A percentile compares a stretch with the other conserved stretches of the same genome.
These are phyloP conservation scores for Junonia oenone DNA, from an alignment of 2,888 invertebrate species.

Conservation along the genomic window DNA sequence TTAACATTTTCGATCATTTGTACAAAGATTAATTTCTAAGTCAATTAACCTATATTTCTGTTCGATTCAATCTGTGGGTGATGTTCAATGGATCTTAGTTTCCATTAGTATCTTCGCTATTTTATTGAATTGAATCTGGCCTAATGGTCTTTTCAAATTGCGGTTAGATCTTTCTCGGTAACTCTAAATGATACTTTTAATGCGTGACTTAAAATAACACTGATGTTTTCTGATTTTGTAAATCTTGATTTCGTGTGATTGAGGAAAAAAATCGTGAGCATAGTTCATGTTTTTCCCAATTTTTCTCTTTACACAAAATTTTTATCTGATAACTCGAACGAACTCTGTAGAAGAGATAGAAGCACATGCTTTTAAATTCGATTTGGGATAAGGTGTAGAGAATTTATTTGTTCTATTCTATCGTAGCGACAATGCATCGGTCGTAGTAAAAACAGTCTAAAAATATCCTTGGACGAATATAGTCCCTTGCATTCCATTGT, in stretches of 20 bases:
- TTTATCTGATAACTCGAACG: too few species aligned
- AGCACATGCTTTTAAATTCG: background rate
- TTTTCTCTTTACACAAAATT: too few species aligned
- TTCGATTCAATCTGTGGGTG: background rate
- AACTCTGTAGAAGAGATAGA: too few species aligned
- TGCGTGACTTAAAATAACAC: too few species aligned
- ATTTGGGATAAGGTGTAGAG: background rate
- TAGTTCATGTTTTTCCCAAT: too few species aligned
- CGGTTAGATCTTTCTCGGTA: too few species aligned
- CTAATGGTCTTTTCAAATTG: background rate
- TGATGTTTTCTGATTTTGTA: too few species aligned
- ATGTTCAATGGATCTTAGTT: too few species aligned
- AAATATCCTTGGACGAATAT: background rate
- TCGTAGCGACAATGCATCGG: background rate
- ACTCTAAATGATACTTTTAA: too few species aligned
- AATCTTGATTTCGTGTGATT: too few species aligned
- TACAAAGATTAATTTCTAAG: background rate
- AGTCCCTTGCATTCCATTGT: conserved; percentile 7
- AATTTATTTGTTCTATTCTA: background rate
- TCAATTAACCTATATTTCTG: background rate
- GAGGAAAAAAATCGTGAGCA: too few species aligned
- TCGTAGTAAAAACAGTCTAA: background rate
- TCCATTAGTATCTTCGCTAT: background rate
- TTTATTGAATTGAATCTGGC: background rate
- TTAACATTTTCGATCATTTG: background rate